Conservation (phyloP, 2,113 vertebrate species). For the Lagenorhynchus albirostris region DNA sequence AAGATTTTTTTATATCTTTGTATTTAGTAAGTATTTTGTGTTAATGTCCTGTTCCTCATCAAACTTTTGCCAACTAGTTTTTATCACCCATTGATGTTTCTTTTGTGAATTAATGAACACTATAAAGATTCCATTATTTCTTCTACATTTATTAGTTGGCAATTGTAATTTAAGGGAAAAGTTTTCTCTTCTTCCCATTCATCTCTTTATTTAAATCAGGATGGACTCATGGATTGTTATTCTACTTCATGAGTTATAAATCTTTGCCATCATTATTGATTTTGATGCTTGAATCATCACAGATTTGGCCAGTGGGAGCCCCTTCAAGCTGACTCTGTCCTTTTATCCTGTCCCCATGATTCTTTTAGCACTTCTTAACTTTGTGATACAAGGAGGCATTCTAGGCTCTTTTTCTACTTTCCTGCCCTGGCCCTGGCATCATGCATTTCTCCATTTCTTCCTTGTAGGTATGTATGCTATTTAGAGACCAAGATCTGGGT, state of each 20-base stretch:
- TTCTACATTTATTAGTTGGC: background rate
- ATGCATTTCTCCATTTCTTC: background rate
- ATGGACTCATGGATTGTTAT: background rate
- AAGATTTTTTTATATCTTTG: background rate
- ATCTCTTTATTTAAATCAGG: constrained; percentile 9
- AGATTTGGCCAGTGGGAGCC: background rate
- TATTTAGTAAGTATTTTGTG: background rate
- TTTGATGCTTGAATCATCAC: background rate
- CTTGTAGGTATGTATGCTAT: background rate
- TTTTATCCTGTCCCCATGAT: background rate
- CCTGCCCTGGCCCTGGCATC: background rate
- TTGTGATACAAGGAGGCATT: background rate
- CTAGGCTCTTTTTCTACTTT: background rate
- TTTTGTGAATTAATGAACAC: background rate
- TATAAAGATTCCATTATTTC: background rate
- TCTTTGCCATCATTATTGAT: background rate
- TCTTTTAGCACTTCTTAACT: background rate
- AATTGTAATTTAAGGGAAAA: constrained; percentile 14
- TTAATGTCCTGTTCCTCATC: background rate
- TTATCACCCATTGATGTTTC: background rate
- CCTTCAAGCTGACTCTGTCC: background rate
- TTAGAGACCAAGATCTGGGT: background rate
- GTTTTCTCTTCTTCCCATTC: background rate
- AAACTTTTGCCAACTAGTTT: background rate
- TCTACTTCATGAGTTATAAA: background rate